Evolutionary conservation across 1,140 invertebrate species (phyloP), one percentile per base, ranked within the genome.

Genomic region (Alviniconcha marisindica): DNA sequence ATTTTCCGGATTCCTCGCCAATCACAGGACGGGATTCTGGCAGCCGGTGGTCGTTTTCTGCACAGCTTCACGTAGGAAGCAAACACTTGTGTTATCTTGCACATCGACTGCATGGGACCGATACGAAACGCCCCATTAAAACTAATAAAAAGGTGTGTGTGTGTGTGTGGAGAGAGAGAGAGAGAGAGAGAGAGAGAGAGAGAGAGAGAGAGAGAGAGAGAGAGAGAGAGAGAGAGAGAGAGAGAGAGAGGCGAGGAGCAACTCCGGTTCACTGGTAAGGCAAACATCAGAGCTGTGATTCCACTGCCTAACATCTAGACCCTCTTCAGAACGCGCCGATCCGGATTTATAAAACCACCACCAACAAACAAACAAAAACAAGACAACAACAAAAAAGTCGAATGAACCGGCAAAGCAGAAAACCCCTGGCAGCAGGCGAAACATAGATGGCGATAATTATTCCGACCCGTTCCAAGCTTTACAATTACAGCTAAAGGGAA

Each of bases 151-250:
- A n/a, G n/a, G n/a, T n/a, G n/a, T n/a, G n/a, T n/a, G n/a, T n/a
- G n/a, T n/a, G n/a, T n/a, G n/a, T n/a, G n/a, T n/a, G n/a, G 56
- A 78, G 38, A 73, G 54, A 38, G 54, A 79, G 60, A 54, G n/a
- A 80, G 56, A 69, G 44, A 74, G 31, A 54, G n/a, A 40, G 38
- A 44, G 54, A 84, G 83, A 77, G 60, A 56, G 31, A 81, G 56
- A 76, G 69, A 81, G 73, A 74, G 56, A 33, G 14, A 77, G 69
- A 76, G 77, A 56, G 69, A 83, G 73, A 51, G 63, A 51, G 76
- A 69, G 38, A 69, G 40, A 69, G 40, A 79, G 56, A 42, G 54
- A 79, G 71, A 77, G 44, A 71, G 54, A 83, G 42, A 77, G 73
- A 77, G 82, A 48, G 73, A 83, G 79, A 56, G 42, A 60, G 77